Evolutionary conservation across 92 coral and sea anemone genomes (phyloP).

Genomic region (Paragorgia papillata): DNA sequence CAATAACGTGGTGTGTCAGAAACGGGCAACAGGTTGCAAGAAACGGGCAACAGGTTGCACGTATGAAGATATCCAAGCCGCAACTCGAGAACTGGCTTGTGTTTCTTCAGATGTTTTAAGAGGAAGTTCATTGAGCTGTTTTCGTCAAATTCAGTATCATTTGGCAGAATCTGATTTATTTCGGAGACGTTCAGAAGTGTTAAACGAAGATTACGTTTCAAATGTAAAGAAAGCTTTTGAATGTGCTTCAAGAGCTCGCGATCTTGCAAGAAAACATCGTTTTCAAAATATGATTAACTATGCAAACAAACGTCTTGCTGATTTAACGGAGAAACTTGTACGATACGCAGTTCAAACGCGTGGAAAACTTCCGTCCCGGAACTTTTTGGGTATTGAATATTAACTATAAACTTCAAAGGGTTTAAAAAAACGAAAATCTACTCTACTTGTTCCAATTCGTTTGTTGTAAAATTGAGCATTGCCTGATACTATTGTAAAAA

Average conservation of each 20-base stretch:
- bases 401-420: too few species aligned
- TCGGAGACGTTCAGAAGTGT: background rate
- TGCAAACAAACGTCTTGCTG: background rate
- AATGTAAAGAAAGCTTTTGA: background rate
- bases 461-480: too few species aligned
- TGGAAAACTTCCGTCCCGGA: too few species aligned
- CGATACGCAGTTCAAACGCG: background rate
- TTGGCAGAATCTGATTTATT: background rate
- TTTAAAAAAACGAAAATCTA: too few species aligned
- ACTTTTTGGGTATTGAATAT: too few species aligned
- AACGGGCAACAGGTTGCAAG: background rate
- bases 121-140: background rate
- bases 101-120: background rate
- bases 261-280: background rate
- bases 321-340: background rate
- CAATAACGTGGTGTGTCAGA: too few species aligned
- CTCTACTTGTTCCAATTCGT: too few species aligned
- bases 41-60: background rate
- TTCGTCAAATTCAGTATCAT: background rate
- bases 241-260: background rate
- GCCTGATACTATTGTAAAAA: too few species aligned
- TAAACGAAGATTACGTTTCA: background rate
- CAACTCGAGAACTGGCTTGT: background rate
- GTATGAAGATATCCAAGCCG: background rate
- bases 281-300: background rate